Base-by-base conservation (phyloP, 2,888 invertebrate species). In the Kryphioiulus occultus region DNA sequence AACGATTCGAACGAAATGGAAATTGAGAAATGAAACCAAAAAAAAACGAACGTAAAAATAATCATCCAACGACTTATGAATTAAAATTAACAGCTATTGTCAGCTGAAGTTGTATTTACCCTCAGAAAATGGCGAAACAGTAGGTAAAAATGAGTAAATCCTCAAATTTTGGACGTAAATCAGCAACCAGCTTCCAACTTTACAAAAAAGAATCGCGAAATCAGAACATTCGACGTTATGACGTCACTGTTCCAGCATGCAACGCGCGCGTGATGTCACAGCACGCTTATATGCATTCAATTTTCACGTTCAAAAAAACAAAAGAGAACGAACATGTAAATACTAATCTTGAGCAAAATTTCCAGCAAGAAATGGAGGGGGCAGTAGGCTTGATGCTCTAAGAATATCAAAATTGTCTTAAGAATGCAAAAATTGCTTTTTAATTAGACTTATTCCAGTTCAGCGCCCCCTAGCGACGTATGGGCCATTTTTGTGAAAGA, bases 341-440 rank as follows among this genome's bases (percentile, higher is more conserved):
- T 59, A 59, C 22, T 26, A 78, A 78, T 30, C 78, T 78, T 78
- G 78, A 78, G 78, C 78, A 78, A 78, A 17, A 78, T 78, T 78
- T 78, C 78, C 30, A 32, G 78, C 78, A 78, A 68, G 78, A 78
- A 78, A 78, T 32, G 78, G 30, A 78, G 78, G 68, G 15, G 78
- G 30, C 15, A 78, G 26, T 32, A 30, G 78, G 78, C 30, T 78
- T 78, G 17, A 78, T 32, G 9, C 78, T 78, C 30, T 78, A 78
- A 78, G 30, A 78, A 78, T 78, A 78, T 78, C 78, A 78, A 78
- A 32, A 78, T 78, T 78, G 30, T 78, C 30, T 26, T 12, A 26
- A 26, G 78, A 78, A 68, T 68, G 68, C 30, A 30, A 78, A 78
- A 78, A 78, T 17, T 78, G 30, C 26, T 26, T 68, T 68, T 68